These are phyloP conservation scores for Perdix hodgsoniae DNA, from an alignment of 2,797 vertebrate genomes.

Conservation along the genomic window DNA sequence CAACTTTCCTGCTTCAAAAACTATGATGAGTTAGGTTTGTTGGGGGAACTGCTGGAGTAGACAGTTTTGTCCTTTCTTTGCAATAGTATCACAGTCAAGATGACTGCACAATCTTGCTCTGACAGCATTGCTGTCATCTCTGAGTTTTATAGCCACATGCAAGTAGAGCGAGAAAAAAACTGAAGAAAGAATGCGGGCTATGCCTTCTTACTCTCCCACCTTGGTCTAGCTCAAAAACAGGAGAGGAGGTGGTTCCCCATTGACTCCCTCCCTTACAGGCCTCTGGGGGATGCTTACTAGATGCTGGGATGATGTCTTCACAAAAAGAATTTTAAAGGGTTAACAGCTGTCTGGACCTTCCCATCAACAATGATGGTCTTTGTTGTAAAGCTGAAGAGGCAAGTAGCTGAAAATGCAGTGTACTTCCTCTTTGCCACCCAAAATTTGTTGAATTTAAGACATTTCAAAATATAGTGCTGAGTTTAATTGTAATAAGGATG, in stretches of 20 bases:
- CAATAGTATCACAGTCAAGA: not conserved
- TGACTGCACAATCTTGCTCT: not conserved
- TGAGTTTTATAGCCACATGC: not conserved
- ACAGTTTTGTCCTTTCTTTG: not conserved
- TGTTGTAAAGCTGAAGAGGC: not conserved
- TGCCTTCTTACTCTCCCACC: not conserved
- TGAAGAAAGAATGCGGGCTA: not conserved
- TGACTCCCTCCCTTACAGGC: not conserved
- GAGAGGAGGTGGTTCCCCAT: not conserved
- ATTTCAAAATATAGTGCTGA: not conserved
- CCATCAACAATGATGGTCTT: not conserved
- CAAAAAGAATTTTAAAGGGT: not conserved
- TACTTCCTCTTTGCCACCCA: not conserved
- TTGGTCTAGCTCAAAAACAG: not conserved
- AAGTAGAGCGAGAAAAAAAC: not conserved
- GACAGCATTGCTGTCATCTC: not conserved
- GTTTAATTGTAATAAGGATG: not conserved
- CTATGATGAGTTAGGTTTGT: not conserved
- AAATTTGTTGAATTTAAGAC: not conserved
- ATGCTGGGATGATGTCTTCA: not conserved
- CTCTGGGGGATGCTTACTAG: not conserved
- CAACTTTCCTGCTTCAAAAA: not conserved
- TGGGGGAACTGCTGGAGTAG: not conserved
- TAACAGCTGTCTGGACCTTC: not conserved
- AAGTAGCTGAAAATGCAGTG: not conserved